Evolutionary conservation across 1,140 invertebrate species (phyloP).

Genomic region (Drosophila erecta): DNA sequence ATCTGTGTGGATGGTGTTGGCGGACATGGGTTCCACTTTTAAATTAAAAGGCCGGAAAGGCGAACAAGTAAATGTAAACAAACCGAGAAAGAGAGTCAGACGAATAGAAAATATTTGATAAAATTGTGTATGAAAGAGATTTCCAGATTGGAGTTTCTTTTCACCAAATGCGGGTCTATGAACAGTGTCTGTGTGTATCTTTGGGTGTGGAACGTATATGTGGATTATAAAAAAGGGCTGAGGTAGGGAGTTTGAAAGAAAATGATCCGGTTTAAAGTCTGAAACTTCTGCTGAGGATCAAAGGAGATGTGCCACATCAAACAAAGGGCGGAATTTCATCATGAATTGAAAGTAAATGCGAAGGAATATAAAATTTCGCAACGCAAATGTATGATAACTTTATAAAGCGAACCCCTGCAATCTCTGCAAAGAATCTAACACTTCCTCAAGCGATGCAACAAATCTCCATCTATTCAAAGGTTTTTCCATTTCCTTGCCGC

Average conservation of each 20-base stretch:
- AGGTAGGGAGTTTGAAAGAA: too few relatives aligned
- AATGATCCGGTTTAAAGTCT: slow-evolving; percentile 40
- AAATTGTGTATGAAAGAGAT: slow-evolving; percentile 70
- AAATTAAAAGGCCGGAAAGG: slow-evolving; percentile 55
- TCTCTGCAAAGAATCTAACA: background rate
- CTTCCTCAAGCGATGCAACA: slow-evolving; percentile 7
- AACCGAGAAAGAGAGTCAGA: slow-evolving; percentile 49
- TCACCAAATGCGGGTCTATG: slow-evolving; percentile 25
- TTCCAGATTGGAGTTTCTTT: slow-evolving; percentile 45
- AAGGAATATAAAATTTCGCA: background rate
- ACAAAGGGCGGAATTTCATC: slow-evolving; percentile 59
- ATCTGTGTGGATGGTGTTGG: slow-evolving; percentile 31
- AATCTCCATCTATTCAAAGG: slow-evolving; percentile 19
- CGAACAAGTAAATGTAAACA: slow-evolving; percentile 80
- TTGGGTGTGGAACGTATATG: slow-evolving; percentile 48
- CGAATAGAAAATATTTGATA: slow-evolving; percentile 78
- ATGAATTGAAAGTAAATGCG: slow-evolving; percentile 41
- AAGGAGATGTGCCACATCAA: slow-evolving; percentile 32
- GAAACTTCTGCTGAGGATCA: slow-evolving; percentile 34
- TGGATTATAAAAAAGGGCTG: slow-evolving; percentile 40
- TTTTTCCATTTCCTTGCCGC: slow-evolving; percentile 13
- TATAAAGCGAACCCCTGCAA: too few relatives aligned
- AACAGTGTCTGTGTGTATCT: slow-evolving; percentile 7
- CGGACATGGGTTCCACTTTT: slow-evolving; percentile 12
- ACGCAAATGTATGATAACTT: too few relatives aligned